Evolutionary conservation across 2,113 vertebrate genomes (phyloP), one percentile per base, ranked within the genome.

Genomic region (Falco punctatus): DNA sequence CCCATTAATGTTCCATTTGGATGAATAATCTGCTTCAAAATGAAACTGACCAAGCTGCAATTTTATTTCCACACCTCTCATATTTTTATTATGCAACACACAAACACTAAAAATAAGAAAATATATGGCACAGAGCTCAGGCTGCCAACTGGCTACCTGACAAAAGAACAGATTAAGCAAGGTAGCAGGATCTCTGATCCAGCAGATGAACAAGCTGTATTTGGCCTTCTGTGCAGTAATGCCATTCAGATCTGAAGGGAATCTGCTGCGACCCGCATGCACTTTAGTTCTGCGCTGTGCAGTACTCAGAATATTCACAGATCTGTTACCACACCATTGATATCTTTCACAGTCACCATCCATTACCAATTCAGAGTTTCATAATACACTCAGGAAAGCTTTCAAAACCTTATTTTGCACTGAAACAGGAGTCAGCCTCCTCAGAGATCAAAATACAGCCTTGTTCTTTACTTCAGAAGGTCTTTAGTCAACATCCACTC

Each of bases 151-250:
- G 88, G 70, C 73, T 51, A 26, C 70, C 49, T 70, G 65, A 70
- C 77, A 95, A 69, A 81, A 79, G 57, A 81, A 35, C 35, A 91
- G 66, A 79, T 65, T 89, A 92, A 82, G 62, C 58, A 90, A 84
- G 49, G 62, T 75, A 71, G 55, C 51, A 93, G 88, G 75, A 83
- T 84, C 26, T 89, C 57, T 64, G 52, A 79, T 81, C 35, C 57
- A 54, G 44, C 57, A 79, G 65, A 61, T 61, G 40, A 91, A 79
- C 86, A 44, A 38, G 27, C 30, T 67, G 32, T 42, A 17, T 84
- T 88, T 40, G 81, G 70, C 66, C 86, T 87, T 86, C 44, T 79
- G 80, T 65, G 32, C 38, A 26, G 44, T 40, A 79, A 57, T 52
- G 28, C 27, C 2, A 1, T 13, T 61, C 32, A 40, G 55, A 32